Evolutionary conservation across 2,113 vertebrate species (phyloP).

Genomic region (Butastur rufipennis): DNA sequence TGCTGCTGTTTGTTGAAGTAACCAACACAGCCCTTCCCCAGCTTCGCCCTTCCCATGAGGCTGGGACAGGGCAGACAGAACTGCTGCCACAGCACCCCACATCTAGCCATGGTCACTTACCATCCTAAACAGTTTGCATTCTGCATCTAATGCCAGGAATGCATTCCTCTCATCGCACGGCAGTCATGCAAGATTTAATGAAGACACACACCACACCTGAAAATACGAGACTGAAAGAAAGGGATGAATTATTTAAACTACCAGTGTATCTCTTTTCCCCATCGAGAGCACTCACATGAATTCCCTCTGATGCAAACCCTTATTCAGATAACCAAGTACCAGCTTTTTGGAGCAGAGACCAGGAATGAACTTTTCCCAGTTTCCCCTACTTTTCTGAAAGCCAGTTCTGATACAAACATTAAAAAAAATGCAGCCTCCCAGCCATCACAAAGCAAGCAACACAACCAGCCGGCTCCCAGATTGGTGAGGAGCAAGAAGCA

Average conservation of each 20-base stretch:
- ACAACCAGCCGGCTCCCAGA: not conserved
- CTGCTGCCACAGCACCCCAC: not conserved
- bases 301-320: not conserved
- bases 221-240: conserved; percentile 2
- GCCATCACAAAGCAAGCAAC: not conserved
- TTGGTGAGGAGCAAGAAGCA: not conserved
- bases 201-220: not conserved
- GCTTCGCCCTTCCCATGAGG: not conserved
- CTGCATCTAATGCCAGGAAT: not conserved
- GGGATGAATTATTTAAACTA: conserved; percentile 22
- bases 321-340: not conserved
- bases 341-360: not conserved
- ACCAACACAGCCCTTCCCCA: not conserved
- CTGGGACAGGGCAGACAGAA: not conserved
- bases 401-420: not conserved
- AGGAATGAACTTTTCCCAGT: not conserved
- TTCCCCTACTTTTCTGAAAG: not conserved
- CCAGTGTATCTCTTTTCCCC: not conserved
- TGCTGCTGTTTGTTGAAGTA: not conserved
- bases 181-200: conserved; percentile 1
- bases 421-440: not conserved
- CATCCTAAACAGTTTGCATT: not conserved
- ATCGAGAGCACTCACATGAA: not conserved
- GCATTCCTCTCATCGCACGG: not conserved
- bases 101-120: not conserved